Evolutionary conservation across 2,888 invertebrate genomes (phyloP), one percentile per base, ranked within the genome.

Genomic region (Cyaniris semiargus): DNA sequence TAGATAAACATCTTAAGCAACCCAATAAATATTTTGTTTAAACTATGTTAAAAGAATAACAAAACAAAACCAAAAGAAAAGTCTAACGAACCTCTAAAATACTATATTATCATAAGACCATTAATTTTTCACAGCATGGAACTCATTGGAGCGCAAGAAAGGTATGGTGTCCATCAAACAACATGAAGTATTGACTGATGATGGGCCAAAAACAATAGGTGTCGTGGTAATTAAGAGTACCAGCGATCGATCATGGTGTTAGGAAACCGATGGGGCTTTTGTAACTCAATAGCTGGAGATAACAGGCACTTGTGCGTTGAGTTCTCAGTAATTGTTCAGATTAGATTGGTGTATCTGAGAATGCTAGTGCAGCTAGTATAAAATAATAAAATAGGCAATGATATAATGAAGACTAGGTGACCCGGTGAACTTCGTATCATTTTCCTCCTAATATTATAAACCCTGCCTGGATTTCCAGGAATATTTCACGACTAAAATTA

Each of bases 101-200:
- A 21, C 60, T 31, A 31, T 66, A 66, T 66, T 66, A 66, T 66
- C 18, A 66, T 13, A 3, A 15, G 18, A 18, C 53, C 48, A 48
- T 53, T 53, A 74, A 74, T 53, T 27, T 48, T 8, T 27, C 74
- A 15, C 48, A 74, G 74, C 74, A 80, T 85, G 85, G 87, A 85
- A 86, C 86, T 85, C 89, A 86, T 82, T 85, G 86, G 86, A 83
- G 88, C 88, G 85, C 85, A 86, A 80, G 90, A 89, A 91, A 93
- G 91, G 89, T 91, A 92, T 93, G 87, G 87, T 86, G 83, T 83
- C 83, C 87, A 86, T 87, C 86, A 86, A 88, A 87, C 85, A 85
- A 92, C 89, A 88, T 86, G 92, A 90, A 90, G 90, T 89, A 88
- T 90, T 92, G 93, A 93, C 91, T 85, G 90, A 94, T 92, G 86